These are phyloP conservation scores for Lithophane semibrunnea DNA, from an alignment of 2,888 invertebrate species.

Conservation along the genomic window DNA sequence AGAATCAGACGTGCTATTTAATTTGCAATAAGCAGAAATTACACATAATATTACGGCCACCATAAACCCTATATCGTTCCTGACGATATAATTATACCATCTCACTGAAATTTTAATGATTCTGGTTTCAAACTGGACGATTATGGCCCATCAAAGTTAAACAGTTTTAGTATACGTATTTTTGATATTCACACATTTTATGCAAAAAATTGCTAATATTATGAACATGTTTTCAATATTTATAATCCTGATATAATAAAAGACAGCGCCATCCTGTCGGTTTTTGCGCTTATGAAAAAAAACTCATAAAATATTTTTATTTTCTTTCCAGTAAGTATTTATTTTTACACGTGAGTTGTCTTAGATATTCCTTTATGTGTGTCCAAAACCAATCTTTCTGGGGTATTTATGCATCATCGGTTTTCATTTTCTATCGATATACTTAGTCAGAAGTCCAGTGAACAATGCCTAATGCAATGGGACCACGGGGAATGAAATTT, in stretches of 20 bases:
- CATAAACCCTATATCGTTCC: conserved; percentile 26
- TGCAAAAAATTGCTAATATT: not conserved
- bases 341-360: not conserved
- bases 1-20: conserved; percentile 12
- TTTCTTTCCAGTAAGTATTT: too few species aligned
- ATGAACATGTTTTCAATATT: not conserved
- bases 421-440: too few species aligned
- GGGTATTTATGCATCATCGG: not conserved
- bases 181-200: conserved; percentile 8
- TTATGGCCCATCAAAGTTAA: conserved; percentile 25
- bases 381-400: not conserved
- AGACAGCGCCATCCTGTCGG: too few species aligned
- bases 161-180: conserved; percentile 1
- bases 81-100: conserved; percentile 30
- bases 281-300: not conserved
- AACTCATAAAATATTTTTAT: not conserved
- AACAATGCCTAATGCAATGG: too few species aligned
- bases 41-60: conserved; percentile 17
- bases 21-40: conserved; percentile 33
- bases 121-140: conserved; percentile 30
- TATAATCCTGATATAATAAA: not conserved
- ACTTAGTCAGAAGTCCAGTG: too few species aligned
- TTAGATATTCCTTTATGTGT: not conserved
- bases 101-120: conserved; percentile 37
- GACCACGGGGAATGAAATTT: too few species aligned